These are phyloP conservation scores for Rhea americana DNA, from an alignment of 2,113 vertebrate species.

Conservation along the genomic window DNA sequence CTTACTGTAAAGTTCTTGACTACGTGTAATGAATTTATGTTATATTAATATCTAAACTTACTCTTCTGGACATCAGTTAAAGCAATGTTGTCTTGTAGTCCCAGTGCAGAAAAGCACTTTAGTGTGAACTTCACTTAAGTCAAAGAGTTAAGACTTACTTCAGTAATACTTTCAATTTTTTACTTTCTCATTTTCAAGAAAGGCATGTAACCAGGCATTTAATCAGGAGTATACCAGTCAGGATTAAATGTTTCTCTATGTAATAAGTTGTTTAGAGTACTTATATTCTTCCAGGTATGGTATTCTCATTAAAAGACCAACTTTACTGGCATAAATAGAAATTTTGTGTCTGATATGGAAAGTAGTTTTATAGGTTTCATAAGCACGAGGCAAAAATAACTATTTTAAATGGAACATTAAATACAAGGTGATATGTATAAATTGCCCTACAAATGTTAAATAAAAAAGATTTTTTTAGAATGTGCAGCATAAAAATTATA, in stretches of 20 bases:
- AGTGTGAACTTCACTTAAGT: not conserved
- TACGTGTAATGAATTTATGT: not conserved
- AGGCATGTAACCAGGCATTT: not conserved
- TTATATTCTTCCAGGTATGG: not conserved
- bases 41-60: not conserved
- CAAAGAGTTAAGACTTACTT: not conserved
- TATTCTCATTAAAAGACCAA: not conserved
- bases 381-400: constrained; percentile 17
- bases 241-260: not conserved
- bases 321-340: not conserved
- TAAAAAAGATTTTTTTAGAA: not conserved
- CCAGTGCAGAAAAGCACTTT: not conserved
- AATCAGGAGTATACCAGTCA: not conserved
- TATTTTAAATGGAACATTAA: constrained; percentile 53
- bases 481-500: constrained; percentile 39
- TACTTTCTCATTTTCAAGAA: not conserved
- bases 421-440: constrained; percentile 39
- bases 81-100: not conserved
- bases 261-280: not conserved
- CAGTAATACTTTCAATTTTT: not conserved
- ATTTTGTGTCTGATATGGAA: constrained; percentile 14
- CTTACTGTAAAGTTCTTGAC: not conserved
- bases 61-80: not conserved
- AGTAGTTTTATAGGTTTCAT: constrained; percentile 21
- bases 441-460: constrained; percentile 43